phyloP scores from a whole-genome alignment of 2,113 vertebrate species.

The Penelope pileata region DNA sequence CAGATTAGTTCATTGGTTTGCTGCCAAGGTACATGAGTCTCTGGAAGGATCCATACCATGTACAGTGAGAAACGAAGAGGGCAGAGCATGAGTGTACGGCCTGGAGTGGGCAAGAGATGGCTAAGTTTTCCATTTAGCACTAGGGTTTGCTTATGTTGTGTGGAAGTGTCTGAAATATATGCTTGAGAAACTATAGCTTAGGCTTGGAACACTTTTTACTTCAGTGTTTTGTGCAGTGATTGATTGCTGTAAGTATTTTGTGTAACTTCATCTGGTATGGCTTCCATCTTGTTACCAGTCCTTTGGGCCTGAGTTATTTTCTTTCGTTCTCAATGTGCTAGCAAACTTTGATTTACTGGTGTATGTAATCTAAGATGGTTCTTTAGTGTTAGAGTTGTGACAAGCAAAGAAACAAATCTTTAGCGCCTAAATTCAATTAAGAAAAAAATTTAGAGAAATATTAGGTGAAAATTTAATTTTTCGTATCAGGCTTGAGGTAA shows the following conservation, averaged over 20 bases:
- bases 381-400: not conserved
- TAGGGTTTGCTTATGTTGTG: not conserved
- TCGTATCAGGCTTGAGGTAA: fast-evolving
- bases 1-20: not conserved
- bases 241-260: not conserved
- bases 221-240: not conserved
- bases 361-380: not conserved
- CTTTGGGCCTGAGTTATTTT: not conserved
- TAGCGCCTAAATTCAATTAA: not conserved
- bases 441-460: not conserved
- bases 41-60: not conserved
- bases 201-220: not conserved
- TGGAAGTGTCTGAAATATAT: not conserved
- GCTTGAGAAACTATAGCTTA: not conserved
- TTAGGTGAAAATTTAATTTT: not conserved
- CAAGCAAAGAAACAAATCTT: not conserved
- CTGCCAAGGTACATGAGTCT: not conserved
- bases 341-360: not conserved
- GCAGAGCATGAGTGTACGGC: not conserved
- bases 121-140: not conserved
- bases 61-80: not conserved
- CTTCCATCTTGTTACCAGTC: not conserved
- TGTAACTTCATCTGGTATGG: not conserved
- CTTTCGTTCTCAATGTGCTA: not conserved
- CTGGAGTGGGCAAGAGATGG: not conserved